phyloP scores from a whole-genome alignment of 1,140 invertebrate genomes.

The Conus betulinus region DNA sequence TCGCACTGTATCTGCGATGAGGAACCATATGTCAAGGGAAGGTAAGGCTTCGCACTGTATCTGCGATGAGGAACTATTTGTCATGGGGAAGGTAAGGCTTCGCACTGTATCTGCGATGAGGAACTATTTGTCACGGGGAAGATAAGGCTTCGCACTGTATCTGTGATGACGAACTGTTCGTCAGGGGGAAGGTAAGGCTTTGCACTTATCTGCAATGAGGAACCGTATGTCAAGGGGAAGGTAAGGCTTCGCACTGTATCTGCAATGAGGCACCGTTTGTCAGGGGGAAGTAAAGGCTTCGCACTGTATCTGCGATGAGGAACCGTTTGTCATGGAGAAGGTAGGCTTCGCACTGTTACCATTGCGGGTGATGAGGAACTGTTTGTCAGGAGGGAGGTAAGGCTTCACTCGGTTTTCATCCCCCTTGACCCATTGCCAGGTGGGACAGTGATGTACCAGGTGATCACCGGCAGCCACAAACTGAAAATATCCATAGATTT shows the following conservation, averaged over 20 bases:
- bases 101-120: too few species aligned
- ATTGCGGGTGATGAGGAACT: slow-evolving; percentile 98
- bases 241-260: too few species aligned
- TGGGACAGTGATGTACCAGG: slow-evolving; percentile 98
- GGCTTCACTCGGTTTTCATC: slow-evolving; percentile 89
- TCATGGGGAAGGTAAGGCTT: too few species aligned
- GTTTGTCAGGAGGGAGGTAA: slow-evolving; percentile 96
- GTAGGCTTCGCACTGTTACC: slow-evolving; percentile 65
- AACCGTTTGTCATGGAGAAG: background rate
- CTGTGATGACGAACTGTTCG: too few species aligned
- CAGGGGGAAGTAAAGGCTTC: background rate
- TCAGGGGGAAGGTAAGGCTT: slow-evolving; percentile 73
- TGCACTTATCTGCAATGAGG: slow-evolving; percentile 86
- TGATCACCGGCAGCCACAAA: slow-evolving; percentile 99
- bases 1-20: slow-evolving; percentile 67
- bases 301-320: too few species aligned
- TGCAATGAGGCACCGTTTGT: background rate
- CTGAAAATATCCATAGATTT: slow-evolving; percentile 76
- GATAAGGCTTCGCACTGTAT: too few species aligned
- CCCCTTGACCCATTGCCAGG: slow-evolving; percentile 97
- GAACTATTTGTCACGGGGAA: too few species aligned
- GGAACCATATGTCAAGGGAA: too few species aligned
- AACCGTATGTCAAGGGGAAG: too few species aligned
- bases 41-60: too few species aligned
- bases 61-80: too few species aligned